phyloP scores from a whole-genome alignment of 2,888 invertebrate genomes.

The Schizotus pectinicornis region DNA sequence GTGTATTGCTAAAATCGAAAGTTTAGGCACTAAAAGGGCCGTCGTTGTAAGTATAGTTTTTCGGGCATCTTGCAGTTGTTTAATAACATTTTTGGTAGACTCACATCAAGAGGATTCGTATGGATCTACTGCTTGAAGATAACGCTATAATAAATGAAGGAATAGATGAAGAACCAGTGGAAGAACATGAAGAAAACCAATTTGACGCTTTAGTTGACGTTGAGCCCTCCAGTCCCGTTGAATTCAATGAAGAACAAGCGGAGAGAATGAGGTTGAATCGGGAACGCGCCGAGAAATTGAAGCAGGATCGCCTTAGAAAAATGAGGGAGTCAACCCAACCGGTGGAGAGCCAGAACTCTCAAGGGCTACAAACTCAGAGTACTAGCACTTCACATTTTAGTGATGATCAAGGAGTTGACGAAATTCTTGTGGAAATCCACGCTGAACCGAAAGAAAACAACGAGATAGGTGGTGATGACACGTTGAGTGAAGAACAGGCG shows the following conservation, averaged over 20 bases:
- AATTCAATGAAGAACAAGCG: constrained; percentile 69
- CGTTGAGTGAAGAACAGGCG: constrained; percentile 69
- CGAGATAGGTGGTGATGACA: constrained; percentile 59
- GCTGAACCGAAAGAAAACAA: constrained; percentile 64
- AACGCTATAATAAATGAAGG: constrained; percentile 57
- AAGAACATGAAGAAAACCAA: constrained; percentile 57
- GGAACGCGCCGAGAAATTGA: constrained; percentile 56
- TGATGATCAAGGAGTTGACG: constrained; percentile 47
- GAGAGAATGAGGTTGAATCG: constrained; percentile 66
- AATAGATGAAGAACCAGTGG: constrained; percentile 47
- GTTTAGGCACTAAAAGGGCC: constrained; percentile 80
- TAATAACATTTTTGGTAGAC: constrained; percentile 60
- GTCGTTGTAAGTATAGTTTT: constrained; percentile 67
- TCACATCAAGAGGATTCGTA: constrained; percentile 69
- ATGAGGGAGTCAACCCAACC: constrained; percentile 35
- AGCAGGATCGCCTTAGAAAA: constrained; percentile 43
- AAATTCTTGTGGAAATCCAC: constrained; percentile 46
- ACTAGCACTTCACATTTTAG: neutral
- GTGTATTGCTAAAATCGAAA: constrained; percentile 78
- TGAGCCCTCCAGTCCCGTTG: constrained; percentile 54
- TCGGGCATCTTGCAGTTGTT: neutral
- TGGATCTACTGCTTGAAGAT: constrained; percentile 64
- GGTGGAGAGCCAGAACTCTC: neutral
- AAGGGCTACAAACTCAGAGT: too few relatives aligned
- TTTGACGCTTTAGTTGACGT: constrained; percentile 67